Conservation (phyloP, 2,797 vertebrate genomes). For the Enoplosus armatus region DNA sequence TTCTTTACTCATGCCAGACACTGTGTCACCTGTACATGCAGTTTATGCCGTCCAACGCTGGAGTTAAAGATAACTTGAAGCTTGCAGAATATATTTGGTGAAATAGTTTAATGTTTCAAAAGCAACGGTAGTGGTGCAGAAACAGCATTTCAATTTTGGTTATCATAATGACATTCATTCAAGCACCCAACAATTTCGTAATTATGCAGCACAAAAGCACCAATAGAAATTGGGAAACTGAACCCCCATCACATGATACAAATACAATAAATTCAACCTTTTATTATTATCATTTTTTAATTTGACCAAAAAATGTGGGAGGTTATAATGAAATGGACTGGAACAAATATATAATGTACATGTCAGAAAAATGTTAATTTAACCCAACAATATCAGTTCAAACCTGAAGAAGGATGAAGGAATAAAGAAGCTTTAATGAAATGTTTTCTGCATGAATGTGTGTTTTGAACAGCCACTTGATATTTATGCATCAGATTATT, state of each 20-base stretch:
- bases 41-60: no score
- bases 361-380: neutral
- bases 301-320: neutral
- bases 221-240: neutral
- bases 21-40: neutral
- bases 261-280: neutral
- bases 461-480: neutral
- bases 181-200: neutral
- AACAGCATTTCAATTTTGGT: neutral
- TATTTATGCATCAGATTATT: constrained; percentile 17
- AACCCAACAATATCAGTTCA: neutral
- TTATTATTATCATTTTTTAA: neutral
- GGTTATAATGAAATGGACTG: neutral
- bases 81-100: constrained; percentile 1
- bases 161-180: neutral
- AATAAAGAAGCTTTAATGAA: neutral
- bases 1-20: neutral
- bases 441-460: constrained; percentile 8
- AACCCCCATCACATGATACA: neutral
- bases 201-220: neutral
- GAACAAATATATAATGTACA: neutral
- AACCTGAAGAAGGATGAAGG: neutral
- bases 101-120: neutral
- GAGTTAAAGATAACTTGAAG: neutral
- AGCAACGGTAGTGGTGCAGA: neutral